These are phyloP conservation scores for Tragelaphus scriptus DNA, from an alignment of 2,113 vertebrate species.

Conservation along the genomic window DNA sequence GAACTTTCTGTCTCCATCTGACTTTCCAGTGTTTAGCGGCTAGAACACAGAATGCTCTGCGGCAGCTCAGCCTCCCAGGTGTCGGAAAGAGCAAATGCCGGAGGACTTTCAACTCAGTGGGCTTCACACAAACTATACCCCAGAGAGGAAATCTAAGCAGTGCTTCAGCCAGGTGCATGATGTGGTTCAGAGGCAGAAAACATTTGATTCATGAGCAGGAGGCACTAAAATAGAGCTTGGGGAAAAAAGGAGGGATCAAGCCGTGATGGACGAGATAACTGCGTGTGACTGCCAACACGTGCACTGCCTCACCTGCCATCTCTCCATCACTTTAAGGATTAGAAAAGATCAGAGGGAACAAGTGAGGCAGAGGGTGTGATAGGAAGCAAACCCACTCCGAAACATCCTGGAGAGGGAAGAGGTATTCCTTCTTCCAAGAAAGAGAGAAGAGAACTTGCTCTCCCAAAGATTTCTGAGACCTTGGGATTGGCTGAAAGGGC, in stretches of 20 bases:
- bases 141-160: constrained; percentile 65
- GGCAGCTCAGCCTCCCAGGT: not conserved
- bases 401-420: not conserved
- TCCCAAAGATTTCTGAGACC: not conserved
- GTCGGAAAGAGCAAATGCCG: constrained; percentile 47
- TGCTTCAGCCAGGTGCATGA: constrained; percentile 61
- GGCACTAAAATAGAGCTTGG: constrained; percentile 34
- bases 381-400: not conserved
- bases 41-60: constrained; percentile 29
- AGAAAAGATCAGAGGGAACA: not conserved
- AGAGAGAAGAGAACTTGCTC: not conserved
- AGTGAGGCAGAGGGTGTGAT: accelerated
- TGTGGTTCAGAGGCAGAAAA: constrained; percentile 50
- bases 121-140: constrained; percentile 62
- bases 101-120: constrained; percentile 66
- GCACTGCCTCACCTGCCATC: not conserved
- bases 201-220: constrained; percentile 57
- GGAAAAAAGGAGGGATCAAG: constrained; percentile 19
- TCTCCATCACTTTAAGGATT: not conserved
- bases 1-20: constrained; percentile 57
- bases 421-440: not conserved
- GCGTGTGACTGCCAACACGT: not conserved
- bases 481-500: not conserved
- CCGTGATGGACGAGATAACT: not conserved
- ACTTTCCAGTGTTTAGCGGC: constrained; percentile 46